These are phyloP conservation scores for Rhinatrema bivittatum DNA, from an alignment of 2,797 vertebrate genomes.

Conservation along the genomic window DNA sequence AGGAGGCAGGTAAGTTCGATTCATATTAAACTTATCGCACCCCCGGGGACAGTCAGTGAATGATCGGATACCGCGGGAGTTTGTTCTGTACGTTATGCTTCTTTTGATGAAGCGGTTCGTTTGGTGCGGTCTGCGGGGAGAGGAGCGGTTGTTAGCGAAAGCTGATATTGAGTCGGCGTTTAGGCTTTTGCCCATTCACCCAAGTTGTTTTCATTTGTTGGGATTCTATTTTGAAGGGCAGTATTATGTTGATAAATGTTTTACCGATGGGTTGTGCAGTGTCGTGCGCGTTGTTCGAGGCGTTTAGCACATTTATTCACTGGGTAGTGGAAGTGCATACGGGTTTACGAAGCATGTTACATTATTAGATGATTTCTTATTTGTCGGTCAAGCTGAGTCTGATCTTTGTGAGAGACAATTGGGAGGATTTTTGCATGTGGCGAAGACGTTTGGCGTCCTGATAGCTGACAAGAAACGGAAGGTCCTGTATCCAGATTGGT, in stretches of 20 bases:
- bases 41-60: too few relatives aligned
- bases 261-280: too few relatives aligned
- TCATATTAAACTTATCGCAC: too few relatives aligned
- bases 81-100: too few relatives aligned
- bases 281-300: too few relatives aligned
- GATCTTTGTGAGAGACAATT: slow-evolving; percentile 15
- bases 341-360: slow-evolving; percentile 10
- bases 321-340: slow-evolving; percentile 22
- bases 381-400: slow-evolving; percentile 15
- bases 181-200: slow-evolving; percentile 2
- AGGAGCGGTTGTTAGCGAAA: too few relatives aligned
- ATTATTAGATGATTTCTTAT: too few relatives aligned
- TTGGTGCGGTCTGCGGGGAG: too few relatives aligned
- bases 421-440: slow-evolving; percentile 17
- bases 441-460: slow-evolving; percentile 8
- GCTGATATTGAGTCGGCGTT: slow-evolving; percentile 23
- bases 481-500: slow-evolving; percentile 12
- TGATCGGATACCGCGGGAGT: too few relatives aligned
- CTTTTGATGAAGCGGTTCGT: too few relatives aligned
- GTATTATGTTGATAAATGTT: too few relatives aligned
- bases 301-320: slow-evolving; percentile 18
- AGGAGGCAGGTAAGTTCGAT: too few relatives aligned
- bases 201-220: slow-evolving; percentile 16
- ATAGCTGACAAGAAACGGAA: slow-evolving; percentile 15
- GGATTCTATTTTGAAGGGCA: slow-evolving; percentile 22